Evolutionary conservation across 2,797 vertebrate species (phyloP).

Genomic region (Sebastes iracundus): DNA sequence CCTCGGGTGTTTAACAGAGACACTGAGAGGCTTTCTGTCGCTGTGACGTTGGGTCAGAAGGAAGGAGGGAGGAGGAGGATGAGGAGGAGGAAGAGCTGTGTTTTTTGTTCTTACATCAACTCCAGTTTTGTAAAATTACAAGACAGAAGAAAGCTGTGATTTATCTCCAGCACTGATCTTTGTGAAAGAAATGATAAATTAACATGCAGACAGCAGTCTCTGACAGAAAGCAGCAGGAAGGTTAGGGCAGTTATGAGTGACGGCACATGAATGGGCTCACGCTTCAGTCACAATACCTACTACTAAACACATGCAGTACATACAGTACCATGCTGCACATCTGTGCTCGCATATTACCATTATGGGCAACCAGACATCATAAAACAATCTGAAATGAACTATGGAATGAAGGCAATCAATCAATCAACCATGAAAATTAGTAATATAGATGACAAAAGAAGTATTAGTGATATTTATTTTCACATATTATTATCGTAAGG

Average conservation of each 20-base stretch:
- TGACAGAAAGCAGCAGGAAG: constrained; percentile 65
- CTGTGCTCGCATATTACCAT: background rate
- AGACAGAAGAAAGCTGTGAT: constrained; percentile 52
- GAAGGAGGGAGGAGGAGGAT: background rate
- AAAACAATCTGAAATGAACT: background rate
- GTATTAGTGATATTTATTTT: background rate
- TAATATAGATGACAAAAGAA: no score
- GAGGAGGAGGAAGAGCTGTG: background rate
- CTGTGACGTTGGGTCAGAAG: background rate
- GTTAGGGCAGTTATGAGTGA: constrained; percentile 38
- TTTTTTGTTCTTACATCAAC: constrained; percentile 47
- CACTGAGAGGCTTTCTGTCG: constrained; percentile 9
- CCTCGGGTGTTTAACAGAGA: background rate
- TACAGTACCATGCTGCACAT: background rate
- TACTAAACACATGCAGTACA: background rate
- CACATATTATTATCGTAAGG: no score
- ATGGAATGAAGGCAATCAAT: background rate
- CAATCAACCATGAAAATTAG: background rate
- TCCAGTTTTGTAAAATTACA: constrained; percentile 46
- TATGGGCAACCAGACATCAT: background rate
- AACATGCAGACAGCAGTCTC: constrained; percentile 38
- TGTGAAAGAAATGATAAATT: constrained; percentile 63
- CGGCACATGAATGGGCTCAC: constrained; percentile 16
- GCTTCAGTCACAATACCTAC: constrained; percentile 1
- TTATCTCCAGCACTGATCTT: constrained; percentile 49